phyloP scores from a whole-genome alignment of 2,888 invertebrate species.

The Cheilosia soror region DNA sequence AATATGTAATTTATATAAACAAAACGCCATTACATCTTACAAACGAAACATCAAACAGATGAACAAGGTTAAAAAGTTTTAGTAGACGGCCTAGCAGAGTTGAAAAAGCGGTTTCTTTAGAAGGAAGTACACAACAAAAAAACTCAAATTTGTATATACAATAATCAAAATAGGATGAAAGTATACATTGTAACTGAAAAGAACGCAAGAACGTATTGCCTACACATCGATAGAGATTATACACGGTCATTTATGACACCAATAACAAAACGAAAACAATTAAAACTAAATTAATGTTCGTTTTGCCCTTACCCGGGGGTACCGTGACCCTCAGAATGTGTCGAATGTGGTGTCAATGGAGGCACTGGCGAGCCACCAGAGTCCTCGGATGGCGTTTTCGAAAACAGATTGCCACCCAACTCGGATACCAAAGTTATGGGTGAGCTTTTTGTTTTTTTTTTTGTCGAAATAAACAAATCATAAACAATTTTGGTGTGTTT shows the following conservation, averaged over 20 bases:
- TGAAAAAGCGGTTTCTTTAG: conserved; percentile 36
- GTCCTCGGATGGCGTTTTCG: conserved; percentile 96
- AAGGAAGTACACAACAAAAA: conserved; percentile 24
- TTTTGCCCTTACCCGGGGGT: conserved; percentile 83
- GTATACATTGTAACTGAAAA: conserved; percentile 18
- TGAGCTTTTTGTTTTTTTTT: conserved; percentile 86
- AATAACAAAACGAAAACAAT: conserved; percentile 19
- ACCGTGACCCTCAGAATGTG: conserved; percentile 85
- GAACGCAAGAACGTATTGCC: conserved; percentile 45
- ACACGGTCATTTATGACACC: conserved; percentile 16
- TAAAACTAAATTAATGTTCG: conserved; percentile 40
- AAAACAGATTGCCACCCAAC: conserved; percentile 97
- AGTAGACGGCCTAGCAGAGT: conserved; percentile 24
- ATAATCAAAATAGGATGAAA: conserved; percentile 21
- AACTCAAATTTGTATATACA: conserved; percentile 52
- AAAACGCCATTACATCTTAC: conserved; percentile 20
- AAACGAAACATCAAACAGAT: conserved; percentile 9
- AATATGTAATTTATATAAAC: not conserved
- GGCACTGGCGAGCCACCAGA: conserved; percentile 88
- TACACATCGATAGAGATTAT: conserved; percentile 66
- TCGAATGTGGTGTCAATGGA: conserved; percentile 86
- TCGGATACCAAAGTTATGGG: conserved; percentile 97
- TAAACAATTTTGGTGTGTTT: conserved; percentile 43
- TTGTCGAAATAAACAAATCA: conserved; percentile 30
- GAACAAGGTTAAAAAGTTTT: conserved; percentile 11